A percentile compares a stretch with the other conserved stretches of the same genome.
Conservation (phyloP, 2,797 vertebrate species). For the Florisuga fusca region DNA sequence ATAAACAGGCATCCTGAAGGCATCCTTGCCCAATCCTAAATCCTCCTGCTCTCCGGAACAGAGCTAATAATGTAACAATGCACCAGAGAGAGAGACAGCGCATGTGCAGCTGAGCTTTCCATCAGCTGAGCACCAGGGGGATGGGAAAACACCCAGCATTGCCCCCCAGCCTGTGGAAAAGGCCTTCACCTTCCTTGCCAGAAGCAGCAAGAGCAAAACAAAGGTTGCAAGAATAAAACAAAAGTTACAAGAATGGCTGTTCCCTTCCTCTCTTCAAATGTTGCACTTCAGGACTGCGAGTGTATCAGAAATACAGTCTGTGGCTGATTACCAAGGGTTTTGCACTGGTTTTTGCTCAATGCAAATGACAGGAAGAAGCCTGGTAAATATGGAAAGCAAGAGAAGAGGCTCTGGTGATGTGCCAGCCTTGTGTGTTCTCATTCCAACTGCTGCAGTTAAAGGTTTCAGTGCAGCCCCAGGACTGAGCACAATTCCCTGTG, state of each 20-base stretch:
- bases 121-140: background rate
- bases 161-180: background rate
- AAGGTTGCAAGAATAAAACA: background rate
- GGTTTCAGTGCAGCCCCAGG: background rate
- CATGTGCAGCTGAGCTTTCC: background rate
- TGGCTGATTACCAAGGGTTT: background rate
- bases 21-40: slow-evolving; percentile 19
- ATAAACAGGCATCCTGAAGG: slow-evolving; percentile 9
- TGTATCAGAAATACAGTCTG: background rate
- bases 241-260: background rate
- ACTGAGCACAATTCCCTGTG: background rate
- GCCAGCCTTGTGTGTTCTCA: background rate
- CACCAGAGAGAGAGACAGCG: background rate
- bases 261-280: background rate
- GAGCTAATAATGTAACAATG: background rate
- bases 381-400: background rate
- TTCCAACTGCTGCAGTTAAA: background rate
- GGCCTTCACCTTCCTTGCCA: background rate
- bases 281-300: background rate
- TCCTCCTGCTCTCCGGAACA: background rate
- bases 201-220: background rate
- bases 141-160: background rate
- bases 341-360: background rate
- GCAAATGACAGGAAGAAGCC: background rate
- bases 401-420: background rate